Evolutionary conservation across 2,888 invertebrate species (phyloP), one percentile per base, ranked within the genome.

Genomic region (Rhaphigaster nebulosa): DNA sequence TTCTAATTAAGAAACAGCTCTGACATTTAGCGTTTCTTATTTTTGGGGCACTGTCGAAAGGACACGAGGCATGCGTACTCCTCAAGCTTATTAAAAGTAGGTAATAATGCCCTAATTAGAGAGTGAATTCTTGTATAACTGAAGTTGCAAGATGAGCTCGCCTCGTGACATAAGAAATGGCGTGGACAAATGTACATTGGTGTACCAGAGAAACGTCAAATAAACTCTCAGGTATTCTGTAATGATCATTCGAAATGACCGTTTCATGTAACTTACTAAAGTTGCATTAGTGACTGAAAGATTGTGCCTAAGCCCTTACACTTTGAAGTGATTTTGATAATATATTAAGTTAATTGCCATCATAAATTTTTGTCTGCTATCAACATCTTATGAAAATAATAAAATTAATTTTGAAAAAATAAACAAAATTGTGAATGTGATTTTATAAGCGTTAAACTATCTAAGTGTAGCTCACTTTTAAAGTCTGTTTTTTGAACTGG

Each of bases 101-200:
- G n/a, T n/a, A 60, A n/a, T 76, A 76, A 76, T 34, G 38, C 34
- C 70, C 20, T 23, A 38, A 76, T 76, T 76, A 20, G 20, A 23
- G 20, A 65, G 20, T 76, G 70, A 76, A 38, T 38, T 76, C 70
- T 76, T 76, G 70, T 76, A 76, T 76, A 76, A 76, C 34, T 20
- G 20, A 23, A 76, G 70, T 76, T 76, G 34, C 70, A 76, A 76
- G 70, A 76, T 38, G 70, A 20, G 34, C 29, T 76, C 6, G 34
- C 18, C 10, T 0, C 20, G 70, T 76, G 70, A 76, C 70, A 76
- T 76, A 76, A 76, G 70, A 38, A 18, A 34, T 18, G 60, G 12
- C 18, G 34, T 38, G 70, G 34, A 38, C 70, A 34, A 76, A 76
- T 76, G 70, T 76, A 76, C 65, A 29, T 29, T 18, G 65, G 29